These are phyloP conservation scores for Gadopsis bispinosus DNA, from an alignment of 2,797 vertebrate species.

Conservation along the genomic window DNA sequence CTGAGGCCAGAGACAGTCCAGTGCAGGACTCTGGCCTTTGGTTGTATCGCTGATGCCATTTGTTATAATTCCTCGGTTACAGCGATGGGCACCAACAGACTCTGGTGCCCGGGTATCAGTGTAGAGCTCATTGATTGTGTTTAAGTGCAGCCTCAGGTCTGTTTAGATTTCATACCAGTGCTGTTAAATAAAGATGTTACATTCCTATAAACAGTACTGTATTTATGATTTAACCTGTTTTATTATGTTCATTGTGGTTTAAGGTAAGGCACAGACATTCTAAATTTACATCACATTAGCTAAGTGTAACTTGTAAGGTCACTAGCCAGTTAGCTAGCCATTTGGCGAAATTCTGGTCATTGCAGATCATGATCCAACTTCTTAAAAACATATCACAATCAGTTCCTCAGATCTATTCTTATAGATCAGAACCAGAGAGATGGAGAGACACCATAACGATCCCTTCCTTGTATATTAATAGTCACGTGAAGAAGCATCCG, in stretches of 20 bases:
- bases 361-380: not conserved
- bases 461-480: conserved; percentile 32
- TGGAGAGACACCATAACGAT: conserved; percentile 8
- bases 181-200: not conserved
- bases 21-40: conserved; percentile 17
- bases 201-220: not conserved
- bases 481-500: conserved; percentile 10
- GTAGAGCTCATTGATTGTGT: conserved; percentile 52
- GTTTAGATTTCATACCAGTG: conserved; percentile 18
- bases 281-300: not conserved
- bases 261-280: not conserved
- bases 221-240: not conserved
- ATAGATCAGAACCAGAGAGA: not conserved
- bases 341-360: not conserved
- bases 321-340: not conserved
- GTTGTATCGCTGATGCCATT: conserved; percentile 22
- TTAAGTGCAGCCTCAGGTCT: conserved; percentile 46
- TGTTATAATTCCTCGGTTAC: conserved; percentile 40
- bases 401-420: not conserved
- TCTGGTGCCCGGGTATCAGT: conserved; percentile 44
- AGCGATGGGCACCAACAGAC: conserved; percentile 27
- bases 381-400: not conserved
- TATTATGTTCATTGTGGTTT: not conserved
- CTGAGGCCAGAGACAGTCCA: conserved; percentile 22
- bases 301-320: not conserved